Evolutionary conservation across 1,140 invertebrate species (phyloP).

Genomic region (Drosophila bipectinata): DNA sequence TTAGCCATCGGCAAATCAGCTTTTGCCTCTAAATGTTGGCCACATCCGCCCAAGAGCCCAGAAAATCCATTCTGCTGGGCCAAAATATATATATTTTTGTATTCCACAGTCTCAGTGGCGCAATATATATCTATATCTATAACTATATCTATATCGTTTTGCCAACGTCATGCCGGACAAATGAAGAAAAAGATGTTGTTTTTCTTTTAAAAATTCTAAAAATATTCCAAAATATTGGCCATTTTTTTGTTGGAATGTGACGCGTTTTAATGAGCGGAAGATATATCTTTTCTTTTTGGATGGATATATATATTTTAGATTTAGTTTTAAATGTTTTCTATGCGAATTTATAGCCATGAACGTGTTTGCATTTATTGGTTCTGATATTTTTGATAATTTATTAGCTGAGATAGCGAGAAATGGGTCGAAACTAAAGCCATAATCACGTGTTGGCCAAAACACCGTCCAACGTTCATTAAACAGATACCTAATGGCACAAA

Average conservation of each 20-base stretch:
- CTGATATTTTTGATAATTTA: constrained; percentile 41
- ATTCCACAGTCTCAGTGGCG: neutral
- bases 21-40: constrained; percentile 16
- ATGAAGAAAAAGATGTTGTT: constrained; percentile 43
- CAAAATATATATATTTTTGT: constrained; percentile 36
- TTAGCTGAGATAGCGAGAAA: constrained; percentile 33
- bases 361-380: constrained; percentile 9
- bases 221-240: constrained; percentile 15
- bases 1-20: constrained; percentile 51
- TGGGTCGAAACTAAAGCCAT: constrained; percentile 33
- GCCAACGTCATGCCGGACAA: constrained; percentile 31
- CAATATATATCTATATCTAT: too few species aligned
- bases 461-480: constrained; percentile 35
- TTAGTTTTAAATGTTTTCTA: constrained; percentile 12
- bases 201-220: constrained; percentile 22
- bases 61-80: constrained; percentile 26
- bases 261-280: constrained; percentile 72
- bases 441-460: constrained; percentile 22
- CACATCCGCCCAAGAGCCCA: constrained; percentile 42
- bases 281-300: constrained; percentile 39
- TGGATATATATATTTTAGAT: constrained; percentile 21
- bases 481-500: constrained; percentile 22
- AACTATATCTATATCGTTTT: constrained; percentile 1
- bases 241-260: constrained; percentile 36
- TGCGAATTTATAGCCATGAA: constrained; percentile 27